phyloP scores from a whole-genome alignment of 1,140 invertebrate species.

The Diprion similis region DNA sequence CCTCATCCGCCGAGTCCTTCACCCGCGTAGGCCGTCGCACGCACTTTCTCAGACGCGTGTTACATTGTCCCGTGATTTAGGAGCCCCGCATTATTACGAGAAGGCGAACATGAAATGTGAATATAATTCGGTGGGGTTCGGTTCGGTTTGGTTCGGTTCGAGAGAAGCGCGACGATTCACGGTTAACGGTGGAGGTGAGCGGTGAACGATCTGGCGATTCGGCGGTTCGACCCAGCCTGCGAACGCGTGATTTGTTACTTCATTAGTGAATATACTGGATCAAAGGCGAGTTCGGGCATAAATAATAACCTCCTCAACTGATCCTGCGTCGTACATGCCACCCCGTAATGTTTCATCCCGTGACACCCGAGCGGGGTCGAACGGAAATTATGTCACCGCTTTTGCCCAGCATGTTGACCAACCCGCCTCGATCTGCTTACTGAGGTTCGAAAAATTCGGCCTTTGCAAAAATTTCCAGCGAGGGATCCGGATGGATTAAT shows the following conservation, averaged over 20 bases:
- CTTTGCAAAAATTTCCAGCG: no score
- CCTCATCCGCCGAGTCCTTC: background rate
- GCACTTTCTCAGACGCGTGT: conserved; percentile 13
- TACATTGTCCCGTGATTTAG: conserved; percentile 17
- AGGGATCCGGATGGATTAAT: no score
- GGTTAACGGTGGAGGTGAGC: background rate
- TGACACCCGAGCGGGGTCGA: no score
- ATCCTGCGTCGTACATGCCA: background rate
- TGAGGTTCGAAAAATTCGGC: no score
- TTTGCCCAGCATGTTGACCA: background rate
- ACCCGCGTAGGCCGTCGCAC: background rate
- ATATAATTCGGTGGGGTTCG: background rate
- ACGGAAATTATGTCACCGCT: background rate
- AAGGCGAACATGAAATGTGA: conserved; percentile 6
- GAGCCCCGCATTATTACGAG: conserved; percentile 7
- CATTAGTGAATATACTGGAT: background rate
- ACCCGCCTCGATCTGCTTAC: no score
- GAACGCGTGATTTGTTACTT: conserved; percentile 4
- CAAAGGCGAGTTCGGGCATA: background rate
- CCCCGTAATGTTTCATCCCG: background rate
- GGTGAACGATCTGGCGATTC: background rate
- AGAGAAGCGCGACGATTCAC: background rate
- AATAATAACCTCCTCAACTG: conserved; percentile 1
- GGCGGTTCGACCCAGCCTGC: background rate
- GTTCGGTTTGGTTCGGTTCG: background rate